phyloP scores from a whole-genome alignment of 2,797 vertebrate genomes.

The Glossophaga mutica region DNA sequence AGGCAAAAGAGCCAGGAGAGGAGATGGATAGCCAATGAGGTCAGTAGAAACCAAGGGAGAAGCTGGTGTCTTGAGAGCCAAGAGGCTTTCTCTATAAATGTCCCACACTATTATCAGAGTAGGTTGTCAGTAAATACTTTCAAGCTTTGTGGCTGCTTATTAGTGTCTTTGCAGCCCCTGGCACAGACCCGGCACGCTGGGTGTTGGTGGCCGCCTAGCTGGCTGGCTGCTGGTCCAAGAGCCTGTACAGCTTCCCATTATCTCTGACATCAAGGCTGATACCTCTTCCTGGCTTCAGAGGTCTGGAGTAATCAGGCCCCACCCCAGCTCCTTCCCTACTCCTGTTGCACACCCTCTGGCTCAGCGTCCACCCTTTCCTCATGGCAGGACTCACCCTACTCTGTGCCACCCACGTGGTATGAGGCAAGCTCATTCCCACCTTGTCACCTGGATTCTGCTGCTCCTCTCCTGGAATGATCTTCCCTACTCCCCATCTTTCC shows the following conservation, averaged over 20 bases:
- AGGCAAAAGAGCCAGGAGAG: neutral
- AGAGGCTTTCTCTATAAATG: neutral
- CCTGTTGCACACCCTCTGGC: neutral
- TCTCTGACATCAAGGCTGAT: slow-evolving; percentile 50
- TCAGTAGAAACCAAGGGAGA: neutral
- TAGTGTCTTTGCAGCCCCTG: neutral
- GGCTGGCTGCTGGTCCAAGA: neutral
- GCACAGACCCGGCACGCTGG: neutral
- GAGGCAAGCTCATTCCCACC: slow-evolving; percentile 33
- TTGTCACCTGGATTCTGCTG: neutral
- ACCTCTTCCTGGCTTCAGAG: neutral
- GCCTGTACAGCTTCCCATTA: neutral
- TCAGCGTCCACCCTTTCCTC: neutral
- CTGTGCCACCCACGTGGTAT: neutral
- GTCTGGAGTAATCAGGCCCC: neutral
- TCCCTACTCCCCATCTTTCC: neutral
- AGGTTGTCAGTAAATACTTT: neutral
- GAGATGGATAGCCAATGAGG: neutral
- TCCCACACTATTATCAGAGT: neutral
- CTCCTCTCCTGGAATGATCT: neutral
- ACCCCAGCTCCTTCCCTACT: neutral
- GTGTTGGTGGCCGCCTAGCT: neutral
- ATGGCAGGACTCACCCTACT: neutral
- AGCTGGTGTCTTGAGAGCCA: neutral
- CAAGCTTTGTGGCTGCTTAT: neutral